Evolutionary conservation across 2,888 invertebrate genomes (phyloP), one percentile per base, ranked within the genome.

Genomic region (Oligia strigilis): DNA sequence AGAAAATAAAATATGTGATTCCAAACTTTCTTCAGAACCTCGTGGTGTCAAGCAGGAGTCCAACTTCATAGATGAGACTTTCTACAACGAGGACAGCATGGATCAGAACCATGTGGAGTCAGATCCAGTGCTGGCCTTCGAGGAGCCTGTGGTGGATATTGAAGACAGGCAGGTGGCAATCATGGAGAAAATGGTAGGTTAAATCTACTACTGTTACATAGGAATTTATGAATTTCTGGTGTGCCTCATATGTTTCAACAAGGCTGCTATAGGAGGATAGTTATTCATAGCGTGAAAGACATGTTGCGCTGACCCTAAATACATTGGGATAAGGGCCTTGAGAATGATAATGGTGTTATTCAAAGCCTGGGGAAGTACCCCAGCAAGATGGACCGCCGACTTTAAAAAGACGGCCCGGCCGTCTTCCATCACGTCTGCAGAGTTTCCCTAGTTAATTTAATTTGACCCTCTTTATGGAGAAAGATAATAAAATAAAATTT

Each of bases 131-230:
- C 78, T 94, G 3, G 87, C 92, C 0, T 93, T 94, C 55, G 95
- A 94, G 19, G 95, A 94, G 23, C 93, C 95, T 0, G 80, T 83
- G 0, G 78, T 78, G 11, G 94, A 95, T 65, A 83, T 91, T 19
- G 96, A 96, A 65, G 96, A 96, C 23, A 89, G 95, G 23, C 96
- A 96, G 78, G 91, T 92, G 82, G 92, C 93, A 3, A 90, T 97
- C 60, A 96, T 97, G 96, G 96, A 97, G 77, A 96, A 95, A 94
- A 82, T 97, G 92, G 97, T 96, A 87, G 83, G 89, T 81, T 23
- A 14, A 46, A 14, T 1, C 4, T 36, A 14, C 9, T 64, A 65
- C 19, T 36, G 19, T 64, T 64, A 65, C 4, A 36, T 19, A 65
- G 9, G 64, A 3, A 19, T 29, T 29, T 8, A 36, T 14, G 9